phyloP scores from a whole-genome alignment of 2,888 invertebrate genomes.

The Teinopalpus imperialis region DNA sequence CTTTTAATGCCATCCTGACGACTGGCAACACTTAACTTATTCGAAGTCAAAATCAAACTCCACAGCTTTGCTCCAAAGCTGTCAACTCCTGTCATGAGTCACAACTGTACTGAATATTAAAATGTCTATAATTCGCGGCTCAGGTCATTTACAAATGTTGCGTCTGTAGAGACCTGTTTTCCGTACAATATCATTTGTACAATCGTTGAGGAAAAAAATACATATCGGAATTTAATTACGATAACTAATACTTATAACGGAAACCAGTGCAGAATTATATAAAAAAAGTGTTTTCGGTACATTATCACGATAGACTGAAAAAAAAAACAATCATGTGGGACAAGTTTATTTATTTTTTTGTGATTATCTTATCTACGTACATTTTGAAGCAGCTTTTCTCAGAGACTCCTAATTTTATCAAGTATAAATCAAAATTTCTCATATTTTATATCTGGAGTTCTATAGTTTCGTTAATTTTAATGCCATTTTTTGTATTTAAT shows the following conservation, averaged over 20 bases:
- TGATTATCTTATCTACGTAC: slow-evolving; percentile 62
- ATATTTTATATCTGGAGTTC: slow-evolving; percentile 73
- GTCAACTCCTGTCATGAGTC: slow-evolving; percentile 16
- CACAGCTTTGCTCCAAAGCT: too few relatives aligned
- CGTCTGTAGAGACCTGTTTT: slow-evolving; percentile 16
- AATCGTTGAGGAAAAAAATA: neutral
- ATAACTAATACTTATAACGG: too few relatives aligned
- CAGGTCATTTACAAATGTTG: slow-evolving; percentile 13
- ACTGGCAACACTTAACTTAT: neutral
- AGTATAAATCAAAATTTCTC: slow-evolving; percentile 76
- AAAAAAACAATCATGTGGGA: slow-evolving; percentile 57
- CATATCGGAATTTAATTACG: slow-evolving; percentile 1
- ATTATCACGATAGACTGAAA: neutral
- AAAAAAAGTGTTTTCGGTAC: slow-evolving; percentile 4
- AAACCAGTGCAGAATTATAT: slow-evolving; percentile 1
- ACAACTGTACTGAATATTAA: slow-evolving; percentile 14
- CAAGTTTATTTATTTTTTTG: slow-evolving; percentile 62
- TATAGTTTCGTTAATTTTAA: slow-evolving; percentile 60
- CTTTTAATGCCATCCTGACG: too few relatives aligned
- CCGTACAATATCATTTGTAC: neutral
- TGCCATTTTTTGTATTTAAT: slow-evolving; percentile 75
- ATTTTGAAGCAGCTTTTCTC: slow-evolving; percentile 73
- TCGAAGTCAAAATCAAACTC: neutral
- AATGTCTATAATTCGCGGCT: slow-evolving; percentile 19
- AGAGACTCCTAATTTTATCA: slow-evolving; percentile 74